Conservation (phyloP, 2,113 vertebrate genomes). For the Steatornis caripensis region DNA sequence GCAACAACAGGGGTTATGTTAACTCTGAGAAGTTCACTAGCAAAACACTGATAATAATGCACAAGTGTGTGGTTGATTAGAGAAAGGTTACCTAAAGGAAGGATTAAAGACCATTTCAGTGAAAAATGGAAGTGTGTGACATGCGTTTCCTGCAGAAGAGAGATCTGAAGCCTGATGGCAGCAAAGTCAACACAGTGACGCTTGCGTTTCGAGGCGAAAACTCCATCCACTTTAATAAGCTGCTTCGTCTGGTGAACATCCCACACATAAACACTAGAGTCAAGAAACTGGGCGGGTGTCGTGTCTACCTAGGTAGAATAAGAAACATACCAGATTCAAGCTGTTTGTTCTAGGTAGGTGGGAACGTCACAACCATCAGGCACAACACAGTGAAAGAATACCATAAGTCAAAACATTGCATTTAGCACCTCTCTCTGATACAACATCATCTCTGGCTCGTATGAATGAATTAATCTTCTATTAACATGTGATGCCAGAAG, state of each 20-base stretch:
- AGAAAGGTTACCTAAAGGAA: constrained; percentile 81
- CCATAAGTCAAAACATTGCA: background rate
- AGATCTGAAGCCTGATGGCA: constrained; percentile 82
- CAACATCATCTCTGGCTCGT: background rate
- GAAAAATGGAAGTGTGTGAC: constrained; percentile 92
- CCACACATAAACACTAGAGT: constrained; percentile 90
- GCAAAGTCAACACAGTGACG: constrained; percentile 84
- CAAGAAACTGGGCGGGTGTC: constrained; percentile 85
- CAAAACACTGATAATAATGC: constrained; percentile 87
- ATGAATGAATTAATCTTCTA: background rate
- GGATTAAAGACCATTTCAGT: constrained; percentile 88
- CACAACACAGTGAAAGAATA: background rate
- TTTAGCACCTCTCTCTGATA: background rate
- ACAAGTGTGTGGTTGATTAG: constrained; percentile 82
- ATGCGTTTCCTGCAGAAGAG: constrained; percentile 78
- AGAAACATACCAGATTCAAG: background rate
- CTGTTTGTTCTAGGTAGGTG: background rate
- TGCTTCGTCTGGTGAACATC: constrained; percentile 84
- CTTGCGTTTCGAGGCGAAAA: constrained; percentile 58
- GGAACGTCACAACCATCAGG: background rate
- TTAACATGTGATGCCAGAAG: background rate
- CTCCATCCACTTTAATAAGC: constrained; percentile 81
- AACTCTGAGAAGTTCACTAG: constrained; percentile 81
- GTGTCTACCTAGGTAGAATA: constrained; percentile 81
- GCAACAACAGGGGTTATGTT: constrained; percentile 90